Evolutionary conservation across 2,797 vertebrate species (phyloP).

Genomic region (Molothrus aeneus): DNA sequence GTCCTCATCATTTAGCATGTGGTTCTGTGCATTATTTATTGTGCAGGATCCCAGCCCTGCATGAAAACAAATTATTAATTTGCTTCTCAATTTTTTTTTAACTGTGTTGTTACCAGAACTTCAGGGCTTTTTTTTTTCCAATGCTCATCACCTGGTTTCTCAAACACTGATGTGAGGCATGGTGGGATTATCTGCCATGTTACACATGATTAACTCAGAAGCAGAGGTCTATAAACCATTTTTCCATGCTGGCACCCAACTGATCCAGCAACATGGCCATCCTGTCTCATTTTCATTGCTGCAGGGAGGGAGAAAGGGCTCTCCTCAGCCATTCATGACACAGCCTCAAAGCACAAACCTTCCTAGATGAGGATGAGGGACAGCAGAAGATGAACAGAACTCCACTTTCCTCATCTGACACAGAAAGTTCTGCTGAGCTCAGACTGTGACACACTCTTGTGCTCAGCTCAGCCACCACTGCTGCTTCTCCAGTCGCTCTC

Average conservation of each 20-base stretch:
- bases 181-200: neutral
- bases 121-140: rapidly evolving
- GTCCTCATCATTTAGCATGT: neutral
- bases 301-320: neutral
- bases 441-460: neutral
- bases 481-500: rapidly evolving
- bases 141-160: neutral
- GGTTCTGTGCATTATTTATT: constrained; percentile 33
- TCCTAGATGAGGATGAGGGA: neutral
- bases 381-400: neutral
- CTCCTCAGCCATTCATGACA: neutral
- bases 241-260: neutral
- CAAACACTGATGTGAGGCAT: neutral
- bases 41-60: neutral
- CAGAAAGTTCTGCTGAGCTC: neutral
- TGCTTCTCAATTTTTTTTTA: neutral
- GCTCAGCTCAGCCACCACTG: neutral
- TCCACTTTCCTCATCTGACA: neutral
- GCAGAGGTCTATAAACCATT: neutral
- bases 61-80: neutral
- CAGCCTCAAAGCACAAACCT: neutral
- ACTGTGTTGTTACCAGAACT: neutral
- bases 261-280: neutral
- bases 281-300: neutral
- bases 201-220: neutral